A percentile compares a stretch with the other conserved stretches of the same genome.
Conservation (phyloP, 2,113 vertebrate genomes). For the Geococcyx californianus region DNA sequence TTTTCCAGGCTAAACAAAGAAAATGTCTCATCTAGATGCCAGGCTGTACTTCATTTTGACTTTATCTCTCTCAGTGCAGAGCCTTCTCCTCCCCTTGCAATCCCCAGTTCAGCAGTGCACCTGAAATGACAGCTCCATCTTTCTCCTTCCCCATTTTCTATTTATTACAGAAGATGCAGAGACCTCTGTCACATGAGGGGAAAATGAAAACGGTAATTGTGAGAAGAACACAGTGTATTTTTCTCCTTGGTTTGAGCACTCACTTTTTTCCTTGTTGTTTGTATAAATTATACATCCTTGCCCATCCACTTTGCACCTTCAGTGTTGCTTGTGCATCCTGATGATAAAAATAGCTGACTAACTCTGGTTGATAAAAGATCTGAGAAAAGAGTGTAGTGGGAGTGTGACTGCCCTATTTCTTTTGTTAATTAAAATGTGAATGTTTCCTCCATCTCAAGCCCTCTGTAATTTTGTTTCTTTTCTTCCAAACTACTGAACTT, state of each 20-base stretch:
- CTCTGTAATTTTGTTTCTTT: neutral
- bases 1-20: neutral
- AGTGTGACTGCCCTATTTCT: constrained; percentile 24
- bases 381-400: neutral
- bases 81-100: neutral
- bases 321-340: neutral
- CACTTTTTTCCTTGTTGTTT: neutral
- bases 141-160: neutral
- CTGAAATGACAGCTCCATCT: neutral
- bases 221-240: neutral
- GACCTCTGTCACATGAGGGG: neutral
- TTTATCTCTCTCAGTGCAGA: neutral
- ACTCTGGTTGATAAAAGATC: neutral
- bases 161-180: neutral
- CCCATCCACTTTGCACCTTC: constrained; percentile 40
- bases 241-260: neutral
- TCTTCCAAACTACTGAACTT: neutral
- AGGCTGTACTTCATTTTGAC: neutral
- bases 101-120: neutral
- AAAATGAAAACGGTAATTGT: neutral
- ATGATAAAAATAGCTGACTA: neutral
- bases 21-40: neutral
- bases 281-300: neutral
- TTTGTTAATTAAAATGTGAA: constrained; percentile 1
- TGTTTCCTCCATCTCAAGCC: neutral